Conservation (phyloP, 2,888 invertebrate species). For the Nematopogon swammerdamellus region DNA sequence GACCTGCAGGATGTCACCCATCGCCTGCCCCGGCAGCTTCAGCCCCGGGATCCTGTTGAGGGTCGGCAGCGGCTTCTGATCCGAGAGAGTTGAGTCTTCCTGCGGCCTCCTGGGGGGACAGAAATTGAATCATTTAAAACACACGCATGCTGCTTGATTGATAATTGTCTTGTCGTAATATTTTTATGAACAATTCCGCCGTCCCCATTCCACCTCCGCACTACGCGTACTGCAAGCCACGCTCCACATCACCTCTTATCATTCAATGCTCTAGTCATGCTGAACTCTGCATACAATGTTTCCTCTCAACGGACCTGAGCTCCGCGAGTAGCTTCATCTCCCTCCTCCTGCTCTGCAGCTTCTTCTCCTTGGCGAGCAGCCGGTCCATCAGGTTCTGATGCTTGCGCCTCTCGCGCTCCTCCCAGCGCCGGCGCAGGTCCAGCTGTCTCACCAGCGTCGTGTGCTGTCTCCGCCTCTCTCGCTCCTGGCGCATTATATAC, state of each 20-base stretch:
- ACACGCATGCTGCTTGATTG: not conserved
- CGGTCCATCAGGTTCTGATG: slow-evolving; percentile 80
- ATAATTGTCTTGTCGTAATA: no score
- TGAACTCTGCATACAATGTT: no score
- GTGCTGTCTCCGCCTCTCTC: slow-evolving; percentile 87
- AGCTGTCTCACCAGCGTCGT: slow-evolving; percentile 84
- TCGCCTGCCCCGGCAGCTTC: slow-evolving; percentile 81
- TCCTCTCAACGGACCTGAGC: slow-evolving; percentile 58
- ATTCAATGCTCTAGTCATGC: no score
- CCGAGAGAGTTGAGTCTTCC: slow-evolving; percentile 84
- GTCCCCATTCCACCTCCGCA: no score
- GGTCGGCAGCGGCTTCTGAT: slow-evolving; percentile 68
- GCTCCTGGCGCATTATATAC: no score
- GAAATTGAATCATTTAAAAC: not conserved
- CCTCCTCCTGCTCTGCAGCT: slow-evolving; percentile 69
- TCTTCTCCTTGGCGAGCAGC: slow-evolving; percentile 80
- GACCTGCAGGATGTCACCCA: slow-evolving; percentile 92
- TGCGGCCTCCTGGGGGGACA: slow-evolving; percentile 68
- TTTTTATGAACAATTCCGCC: no score
- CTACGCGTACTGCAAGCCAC: no score
- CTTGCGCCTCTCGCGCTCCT: slow-evolving; percentile 75
- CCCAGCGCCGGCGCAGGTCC: slow-evolving; percentile 82
- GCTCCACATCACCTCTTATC: no score
- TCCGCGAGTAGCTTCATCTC: slow-evolving; percentile 67
- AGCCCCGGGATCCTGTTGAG: slow-evolving; percentile 77